A percentile compares a stretch with the other conserved stretches of the same genome.
Conservation (phyloP, 2,888 invertebrate genomes). For the Clitarchus hookeri region DNA sequence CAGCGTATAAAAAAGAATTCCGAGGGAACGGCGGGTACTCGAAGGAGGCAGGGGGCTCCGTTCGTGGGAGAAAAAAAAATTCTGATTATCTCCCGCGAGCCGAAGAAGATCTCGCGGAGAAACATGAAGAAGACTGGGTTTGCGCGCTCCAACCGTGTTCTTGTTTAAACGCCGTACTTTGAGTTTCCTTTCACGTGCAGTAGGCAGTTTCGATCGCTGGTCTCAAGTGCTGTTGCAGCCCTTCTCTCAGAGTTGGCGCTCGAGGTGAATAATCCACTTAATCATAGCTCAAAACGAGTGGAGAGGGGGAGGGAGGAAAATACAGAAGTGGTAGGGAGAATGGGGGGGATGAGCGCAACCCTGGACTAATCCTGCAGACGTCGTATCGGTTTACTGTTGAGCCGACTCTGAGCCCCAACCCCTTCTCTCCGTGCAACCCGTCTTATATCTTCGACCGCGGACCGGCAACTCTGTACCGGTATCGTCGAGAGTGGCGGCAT, state of each 20-base stretch:
- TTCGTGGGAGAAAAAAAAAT: too few species aligned
- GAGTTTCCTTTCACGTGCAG: too few species aligned
- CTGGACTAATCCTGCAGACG: background rate
- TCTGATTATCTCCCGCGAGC: too few species aligned
- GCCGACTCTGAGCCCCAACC: background rate
- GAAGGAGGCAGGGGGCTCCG: too few species aligned
- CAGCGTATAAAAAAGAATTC: too few species aligned
- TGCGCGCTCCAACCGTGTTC: too few species aligned
- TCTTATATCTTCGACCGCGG: background rate
- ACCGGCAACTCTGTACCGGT: background rate
- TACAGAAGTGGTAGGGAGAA: background rate
- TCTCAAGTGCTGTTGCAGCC: background rate
- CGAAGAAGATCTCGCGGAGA: too few species aligned
- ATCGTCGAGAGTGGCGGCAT: background rate
- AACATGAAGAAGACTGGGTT: too few species aligned
- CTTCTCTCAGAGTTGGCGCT: too few species aligned
- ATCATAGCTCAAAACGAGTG: background rate
- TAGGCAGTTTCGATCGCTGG: background rate
- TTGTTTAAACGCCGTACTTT: too few species aligned
- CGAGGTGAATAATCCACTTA: constrained; percentile 2
- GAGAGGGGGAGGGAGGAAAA: background rate
- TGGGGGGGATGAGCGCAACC: background rate
- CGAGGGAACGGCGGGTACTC: too few species aligned
- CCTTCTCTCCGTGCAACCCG: background rate
- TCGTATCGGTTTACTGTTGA: constrained; percentile 6